Evolutionary conservation across 2,113 vertebrate species (phyloP).

Genomic region (Onychostruthus taczanowskii): DNA sequence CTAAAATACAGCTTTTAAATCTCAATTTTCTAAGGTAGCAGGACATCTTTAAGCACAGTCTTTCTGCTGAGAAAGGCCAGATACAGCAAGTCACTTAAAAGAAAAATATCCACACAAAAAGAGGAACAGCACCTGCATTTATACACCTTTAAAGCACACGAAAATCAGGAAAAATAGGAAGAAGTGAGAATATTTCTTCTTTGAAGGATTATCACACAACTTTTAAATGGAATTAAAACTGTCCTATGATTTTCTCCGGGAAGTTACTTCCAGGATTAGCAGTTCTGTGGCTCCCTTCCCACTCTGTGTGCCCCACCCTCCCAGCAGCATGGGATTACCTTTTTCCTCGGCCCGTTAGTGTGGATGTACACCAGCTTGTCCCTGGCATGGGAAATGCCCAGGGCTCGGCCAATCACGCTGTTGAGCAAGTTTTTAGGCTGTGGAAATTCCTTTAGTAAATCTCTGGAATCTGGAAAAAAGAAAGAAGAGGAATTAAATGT

Average conservation of each 20-base stretch:
- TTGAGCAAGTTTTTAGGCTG: slow-evolving; percentile 88
- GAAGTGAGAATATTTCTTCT: neutral
- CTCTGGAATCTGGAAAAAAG: slow-evolving; percentile 22
- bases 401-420: slow-evolving; percentile 80
- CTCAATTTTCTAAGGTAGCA: neutral
- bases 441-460: slow-evolving; percentile 80
- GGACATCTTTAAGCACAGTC: neutral
- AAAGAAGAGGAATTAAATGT: neutral
- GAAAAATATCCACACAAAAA: neutral
- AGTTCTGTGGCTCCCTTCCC: neutral
- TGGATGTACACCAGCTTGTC: slow-evolving; percentile 86
- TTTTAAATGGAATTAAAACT: neutral
- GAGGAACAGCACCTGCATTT: neutral
- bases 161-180: neutral
- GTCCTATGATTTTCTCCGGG: neutral
- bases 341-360: slow-evolving; percentile 80
- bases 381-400: slow-evolving; percentile 82
- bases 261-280: neutral
- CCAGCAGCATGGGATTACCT: slow-evolving; percentile 69
- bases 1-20: neutral
- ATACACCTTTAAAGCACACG: accelerated
- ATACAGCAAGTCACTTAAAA: neutral
- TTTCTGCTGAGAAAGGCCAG: neutral
- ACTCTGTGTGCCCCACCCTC: accelerated
- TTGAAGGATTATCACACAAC: neutral